Percentiles rank a stretch among this genome's conserved stretches.
phyloP scores from a whole-genome alignment of 2,113 vertebrate species.

The Cyprinodon variegatus region DNA sequence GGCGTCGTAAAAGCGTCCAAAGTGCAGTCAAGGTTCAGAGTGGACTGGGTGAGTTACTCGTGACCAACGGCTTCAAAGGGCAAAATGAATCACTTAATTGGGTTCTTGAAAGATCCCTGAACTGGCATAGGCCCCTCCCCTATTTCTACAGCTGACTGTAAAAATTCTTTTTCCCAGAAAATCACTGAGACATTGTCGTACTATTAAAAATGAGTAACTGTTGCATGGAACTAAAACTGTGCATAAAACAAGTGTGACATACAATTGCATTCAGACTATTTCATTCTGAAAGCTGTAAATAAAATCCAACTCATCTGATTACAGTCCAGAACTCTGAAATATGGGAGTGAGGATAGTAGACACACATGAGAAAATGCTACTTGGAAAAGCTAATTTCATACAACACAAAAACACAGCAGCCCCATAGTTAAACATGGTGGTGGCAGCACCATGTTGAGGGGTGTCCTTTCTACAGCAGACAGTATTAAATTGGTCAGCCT shows the following conservation, averaged over 20 bases:
- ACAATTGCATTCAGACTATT: not conserved
- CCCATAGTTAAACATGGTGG: not conserved
- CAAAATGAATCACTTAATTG: slow-evolving; percentile 34
- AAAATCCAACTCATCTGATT: not conserved
- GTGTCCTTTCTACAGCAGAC: not conserved
- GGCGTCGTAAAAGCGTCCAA: slow-evolving; percentile 2
- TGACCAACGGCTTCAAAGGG: slow-evolving; percentile 37
- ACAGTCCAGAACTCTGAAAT: not conserved
- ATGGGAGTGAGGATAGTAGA: not conserved
- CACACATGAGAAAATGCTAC: not conserved
- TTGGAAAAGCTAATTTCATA: not conserved
- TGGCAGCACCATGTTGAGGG: not conserved
- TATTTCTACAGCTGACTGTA: not conserved
- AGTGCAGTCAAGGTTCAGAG: slow-evolving; percentile 21
- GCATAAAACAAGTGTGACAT: not conserved
- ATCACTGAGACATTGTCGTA: not conserved
- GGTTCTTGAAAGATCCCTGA: slow-evolving; percentile 31
- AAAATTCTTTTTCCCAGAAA: not conserved
- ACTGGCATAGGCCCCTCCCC: not conserved
- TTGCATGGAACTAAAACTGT: not conserved
- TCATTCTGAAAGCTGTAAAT: not conserved
- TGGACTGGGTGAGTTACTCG: slow-evolving; percentile 10
- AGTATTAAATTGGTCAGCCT: not conserved
- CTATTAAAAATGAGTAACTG: not conserved
- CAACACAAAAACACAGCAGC: not conserved